Conservation (phyloP, 2,888 invertebrate genomes). For the Cybosia mesomella region DNA sequence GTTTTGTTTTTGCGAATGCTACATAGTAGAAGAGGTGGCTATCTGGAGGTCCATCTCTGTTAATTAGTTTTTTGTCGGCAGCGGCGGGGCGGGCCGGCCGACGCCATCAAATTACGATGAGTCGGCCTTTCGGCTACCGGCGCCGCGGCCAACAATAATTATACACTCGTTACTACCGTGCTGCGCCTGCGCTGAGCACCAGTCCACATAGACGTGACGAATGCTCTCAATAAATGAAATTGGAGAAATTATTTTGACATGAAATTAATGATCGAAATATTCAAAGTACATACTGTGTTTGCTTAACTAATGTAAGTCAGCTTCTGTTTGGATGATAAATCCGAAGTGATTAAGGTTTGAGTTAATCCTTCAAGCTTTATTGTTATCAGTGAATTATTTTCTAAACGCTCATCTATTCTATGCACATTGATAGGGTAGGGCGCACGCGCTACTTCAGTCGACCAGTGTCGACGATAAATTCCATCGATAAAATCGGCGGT, state of each 20-base stretch:
- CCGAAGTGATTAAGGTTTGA: slow-evolving; percentile 19
- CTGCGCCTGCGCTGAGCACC: slow-evolving; percentile 65
- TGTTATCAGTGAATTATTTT: slow-evolving; percentile 50
- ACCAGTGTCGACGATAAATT: slow-evolving; percentile 84
- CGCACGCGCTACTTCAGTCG: slow-evolving; percentile 70
- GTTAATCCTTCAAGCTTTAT: slow-evolving; percentile 22
- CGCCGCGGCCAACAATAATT: slow-evolving; percentile 80
- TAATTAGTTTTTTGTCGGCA: slow-evolving; percentile 85
- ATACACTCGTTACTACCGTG: slow-evolving; percentile 87
- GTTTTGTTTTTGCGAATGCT: slow-evolving; percentile 74
- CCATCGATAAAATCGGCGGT: slow-evolving; percentile 86
- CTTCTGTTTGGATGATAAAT: slow-evolving; percentile 20
- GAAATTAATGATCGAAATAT: slow-evolving; percentile 56
- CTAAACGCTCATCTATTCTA: slow-evolving; percentile 53
- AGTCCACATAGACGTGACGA: slow-evolving; percentile 63
- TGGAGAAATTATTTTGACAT: slow-evolving; percentile 73
- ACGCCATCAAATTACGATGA: slow-evolving; percentile 87
- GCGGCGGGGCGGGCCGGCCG: slow-evolving; percentile 78
- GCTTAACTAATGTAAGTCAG: slow-evolving; percentile 13
- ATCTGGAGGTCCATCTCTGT: slow-evolving; percentile 77
- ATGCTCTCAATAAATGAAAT: slow-evolving; percentile 68
- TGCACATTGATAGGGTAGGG: slow-evolving; percentile 62
- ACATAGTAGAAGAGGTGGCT: slow-evolving; percentile 64
- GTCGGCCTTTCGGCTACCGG: slow-evolving; percentile 86
- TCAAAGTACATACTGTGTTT: slow-evolving; percentile 38